Evolutionary conservation across 2,113 vertebrate species (phyloP).

Genomic region (Cnemophilus loriae): DNA sequence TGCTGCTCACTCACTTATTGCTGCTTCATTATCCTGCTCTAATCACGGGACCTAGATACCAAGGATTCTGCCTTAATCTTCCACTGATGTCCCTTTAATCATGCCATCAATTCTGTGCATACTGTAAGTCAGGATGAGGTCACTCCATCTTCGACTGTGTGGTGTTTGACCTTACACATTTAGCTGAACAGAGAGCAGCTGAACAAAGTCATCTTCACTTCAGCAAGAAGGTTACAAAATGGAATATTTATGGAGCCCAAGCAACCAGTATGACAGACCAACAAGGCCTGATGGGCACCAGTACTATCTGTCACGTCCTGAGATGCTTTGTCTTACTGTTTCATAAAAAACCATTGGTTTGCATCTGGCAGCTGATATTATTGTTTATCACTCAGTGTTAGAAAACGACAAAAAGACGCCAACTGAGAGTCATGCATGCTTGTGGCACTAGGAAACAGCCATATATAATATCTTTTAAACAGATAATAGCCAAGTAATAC

Average conservation of each 20-base stretch:
- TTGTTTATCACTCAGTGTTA: background rate
- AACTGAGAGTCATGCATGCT: background rate
- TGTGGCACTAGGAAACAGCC: background rate
- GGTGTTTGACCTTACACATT: background rate
- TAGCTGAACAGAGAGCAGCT: background rate
- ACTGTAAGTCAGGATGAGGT: background rate
- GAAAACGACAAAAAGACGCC: background rate
- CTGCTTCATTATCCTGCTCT: constrained; percentile 29
- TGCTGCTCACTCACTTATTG: constrained; percentile 7
- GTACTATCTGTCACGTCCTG: background rate
- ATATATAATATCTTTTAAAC: background rate
- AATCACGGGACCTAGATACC: constrained; percentile 12
- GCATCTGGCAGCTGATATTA: background rate
- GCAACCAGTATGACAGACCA: background rate
- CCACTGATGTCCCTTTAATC: constrained; percentile 36
- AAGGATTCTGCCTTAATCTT: constrained; percentile 50
- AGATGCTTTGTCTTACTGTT: background rate
- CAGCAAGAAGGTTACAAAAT: background rate
- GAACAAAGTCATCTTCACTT: background rate
- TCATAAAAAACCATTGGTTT: background rate
- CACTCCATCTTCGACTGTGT: background rate
- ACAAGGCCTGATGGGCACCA: background rate
- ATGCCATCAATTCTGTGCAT: background rate
- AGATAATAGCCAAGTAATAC: background rate
- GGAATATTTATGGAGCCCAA: background rate